Conservation (phyloP, 2,797 vertebrate genomes). For the Natrix natrix region DNA sequence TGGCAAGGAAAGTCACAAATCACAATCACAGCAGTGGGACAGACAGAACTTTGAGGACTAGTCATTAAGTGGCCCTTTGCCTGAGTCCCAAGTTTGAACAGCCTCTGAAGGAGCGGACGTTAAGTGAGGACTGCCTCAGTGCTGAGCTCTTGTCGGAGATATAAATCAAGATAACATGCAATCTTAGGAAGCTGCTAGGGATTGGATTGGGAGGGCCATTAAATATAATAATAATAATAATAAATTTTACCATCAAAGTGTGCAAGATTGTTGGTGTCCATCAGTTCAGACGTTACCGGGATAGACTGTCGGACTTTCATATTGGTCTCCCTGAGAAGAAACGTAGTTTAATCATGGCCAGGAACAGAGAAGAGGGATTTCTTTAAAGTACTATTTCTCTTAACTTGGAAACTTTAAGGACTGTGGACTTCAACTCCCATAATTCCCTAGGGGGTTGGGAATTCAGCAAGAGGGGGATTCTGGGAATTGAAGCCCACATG, state of each 20-base stretch:
- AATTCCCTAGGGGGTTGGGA: background rate
- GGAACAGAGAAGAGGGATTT: too few relatives aligned
- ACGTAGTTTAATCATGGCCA: background rate
- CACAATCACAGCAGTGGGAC: background rate
- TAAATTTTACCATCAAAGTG: conserved; percentile 81
- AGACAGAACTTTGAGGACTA: background rate
- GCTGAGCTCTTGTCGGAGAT: background rate
- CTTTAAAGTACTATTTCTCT: background rate
- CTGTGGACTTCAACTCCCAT: background rate
- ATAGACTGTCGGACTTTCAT: conserved; percentile 94
- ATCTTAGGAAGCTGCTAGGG: background rate
- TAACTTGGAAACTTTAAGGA: background rate
- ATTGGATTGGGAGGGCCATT: background rate
- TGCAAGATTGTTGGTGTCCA: conserved; percentile 82
- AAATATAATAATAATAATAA: background rate
- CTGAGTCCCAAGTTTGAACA: background rate
- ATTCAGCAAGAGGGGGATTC: background rate
- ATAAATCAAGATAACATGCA: background rate
- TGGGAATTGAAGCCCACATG: background rate
- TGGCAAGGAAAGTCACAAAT: background rate
- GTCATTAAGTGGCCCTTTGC: background rate
- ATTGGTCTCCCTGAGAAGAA: conserved; percentile 84
- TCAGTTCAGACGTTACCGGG: conserved; percentile 84
- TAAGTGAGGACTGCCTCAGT: background rate
- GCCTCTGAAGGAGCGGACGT: background rate